Percentiles rank a stretch among this genome's conserved stretches.
Evolutionary conservation across 2,113 vertebrate genomes (phyloP).

Genomic region (Turdus rufiventris): DNA sequence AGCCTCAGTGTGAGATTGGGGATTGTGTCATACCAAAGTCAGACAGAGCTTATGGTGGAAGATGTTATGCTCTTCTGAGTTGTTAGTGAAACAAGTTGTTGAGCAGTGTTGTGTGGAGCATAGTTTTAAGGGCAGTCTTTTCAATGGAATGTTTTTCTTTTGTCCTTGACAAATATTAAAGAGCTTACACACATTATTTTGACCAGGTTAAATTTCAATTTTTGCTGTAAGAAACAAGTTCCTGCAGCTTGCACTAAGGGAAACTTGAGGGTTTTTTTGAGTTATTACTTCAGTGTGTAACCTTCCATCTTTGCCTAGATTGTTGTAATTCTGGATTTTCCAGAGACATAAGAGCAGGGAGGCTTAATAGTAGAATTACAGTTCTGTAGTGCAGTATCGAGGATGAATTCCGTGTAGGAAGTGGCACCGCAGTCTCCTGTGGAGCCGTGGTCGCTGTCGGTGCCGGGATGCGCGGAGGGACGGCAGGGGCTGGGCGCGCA

Average conservation of each 20-base stretch:
- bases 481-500: background rate
- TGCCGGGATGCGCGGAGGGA: accelerated
- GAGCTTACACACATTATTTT: background rate
- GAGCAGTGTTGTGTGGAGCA: background rate
- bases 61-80: background rate
- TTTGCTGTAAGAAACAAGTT: background rate
- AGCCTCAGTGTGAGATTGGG: background rate
- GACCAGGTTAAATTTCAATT: background rate
- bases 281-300: background rate
- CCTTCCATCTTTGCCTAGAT: background rate
- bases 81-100: background rate
- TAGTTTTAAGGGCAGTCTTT: background rate
- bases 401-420: background rate
- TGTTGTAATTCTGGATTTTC: background rate
- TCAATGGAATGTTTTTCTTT: background rate
- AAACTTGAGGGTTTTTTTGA: accelerated
- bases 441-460: background rate
- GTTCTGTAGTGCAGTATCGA: accelerated
- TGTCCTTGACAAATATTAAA: background rate
- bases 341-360: background rate
- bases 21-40: background rate
- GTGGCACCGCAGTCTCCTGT: accelerated
- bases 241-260: background rate
- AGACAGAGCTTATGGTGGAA: background rate
- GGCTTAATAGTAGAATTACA: background rate